Base-by-base conservation (phyloP, 2,113 vertebrate species). In the Nettapus auritus region DNA sequence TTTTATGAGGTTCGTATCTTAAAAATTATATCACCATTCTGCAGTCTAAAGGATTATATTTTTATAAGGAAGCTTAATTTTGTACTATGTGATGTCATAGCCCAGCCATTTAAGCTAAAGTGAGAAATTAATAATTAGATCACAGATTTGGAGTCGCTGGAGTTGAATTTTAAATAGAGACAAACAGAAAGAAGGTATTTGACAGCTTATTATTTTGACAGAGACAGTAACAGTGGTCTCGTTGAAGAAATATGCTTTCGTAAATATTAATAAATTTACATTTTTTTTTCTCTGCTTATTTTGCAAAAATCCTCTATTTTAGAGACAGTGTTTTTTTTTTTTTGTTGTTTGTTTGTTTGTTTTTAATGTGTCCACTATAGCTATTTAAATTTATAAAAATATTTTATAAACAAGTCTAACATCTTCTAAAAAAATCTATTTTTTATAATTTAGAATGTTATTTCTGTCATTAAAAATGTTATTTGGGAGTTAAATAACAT, bases 91-190 rank as follows among this genome's bases (percentile, higher is more conserved):
- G 83, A 69, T 95, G 69, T 86, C 80, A 68, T 75, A 84, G 16
- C 29, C 18, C 56, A 84, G 56, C 48, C 12, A 40, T 84, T 74
- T 76, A 85, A 79, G 59, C 16, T 69, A 42, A 71, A 88, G 20
- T 10, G 11, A 40, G 60, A 90, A 89, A 93, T 69, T 57, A 76
- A 60, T 88, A 78, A 88, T 84, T 96, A 84, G 66, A 36, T 79
- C 4, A 21, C 7, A 57, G 29, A 53, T 84, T 62, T 66, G 9
- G 23, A 75, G 56, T 74, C 3, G 0, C 16, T 84, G 28, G 77
- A 78, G 25, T 86, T 90, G 44, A 93, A 90, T 93, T 81, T 81
- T 75, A 63, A 21, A 52, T 69, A 42, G 73, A 84, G 40, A 33
- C 21, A 66, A 92, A 88, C 29, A 86, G 11, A 73, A 57, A 67